Conservation (phyloP, 1,140 invertebrate genomes). For the Leptopilina clavipes region DNA sequence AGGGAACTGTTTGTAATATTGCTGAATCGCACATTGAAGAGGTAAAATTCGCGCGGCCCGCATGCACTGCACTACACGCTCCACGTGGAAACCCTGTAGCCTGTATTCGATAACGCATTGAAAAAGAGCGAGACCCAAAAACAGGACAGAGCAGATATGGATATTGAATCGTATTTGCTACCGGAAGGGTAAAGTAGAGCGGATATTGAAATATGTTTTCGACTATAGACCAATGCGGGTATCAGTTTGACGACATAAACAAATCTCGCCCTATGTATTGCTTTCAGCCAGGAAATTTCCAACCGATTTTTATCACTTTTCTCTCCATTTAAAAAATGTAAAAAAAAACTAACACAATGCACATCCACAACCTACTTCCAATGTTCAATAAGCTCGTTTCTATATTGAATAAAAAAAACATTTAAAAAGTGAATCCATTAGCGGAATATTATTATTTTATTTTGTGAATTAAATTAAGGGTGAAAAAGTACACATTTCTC, state of each 20-base stretch:
- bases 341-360: conserved; percentile 19
- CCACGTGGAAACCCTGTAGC: conserved; percentile 13
- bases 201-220: conserved; percentile 59
- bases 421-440: background rate
- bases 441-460: background rate
- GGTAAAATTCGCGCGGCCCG: conserved; percentile 7
- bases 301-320: conserved; percentile 24
- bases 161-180: conserved; percentile 45
- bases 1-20: conserved; percentile 13
- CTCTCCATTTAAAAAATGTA: conserved; percentile 15
- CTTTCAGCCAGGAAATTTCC: conserved; percentile 27
- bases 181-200: conserved; percentile 49
- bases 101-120: conserved; percentile 25
- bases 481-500: background rate
- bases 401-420: background rate
- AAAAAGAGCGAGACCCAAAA: conserved; percentile 25
- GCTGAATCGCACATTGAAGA: conserved; percentile 14
- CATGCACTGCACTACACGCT: background rate
- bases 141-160: conserved; percentile 38
- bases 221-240: conserved; percentile 39
- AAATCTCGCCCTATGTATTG: conserved; percentile 37
- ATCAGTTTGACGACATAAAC: conserved; percentile 36
- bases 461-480: background rate
- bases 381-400: background rate
- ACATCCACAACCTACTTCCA: conserved; percentile 13